Percentiles rank a stretch among this genome's conserved stretches.
These are phyloP conservation scores for Listronotus oregonensis DNA, from an alignment of 1,140 invertebrate genomes.

Conservation along the genomic window DNA sequence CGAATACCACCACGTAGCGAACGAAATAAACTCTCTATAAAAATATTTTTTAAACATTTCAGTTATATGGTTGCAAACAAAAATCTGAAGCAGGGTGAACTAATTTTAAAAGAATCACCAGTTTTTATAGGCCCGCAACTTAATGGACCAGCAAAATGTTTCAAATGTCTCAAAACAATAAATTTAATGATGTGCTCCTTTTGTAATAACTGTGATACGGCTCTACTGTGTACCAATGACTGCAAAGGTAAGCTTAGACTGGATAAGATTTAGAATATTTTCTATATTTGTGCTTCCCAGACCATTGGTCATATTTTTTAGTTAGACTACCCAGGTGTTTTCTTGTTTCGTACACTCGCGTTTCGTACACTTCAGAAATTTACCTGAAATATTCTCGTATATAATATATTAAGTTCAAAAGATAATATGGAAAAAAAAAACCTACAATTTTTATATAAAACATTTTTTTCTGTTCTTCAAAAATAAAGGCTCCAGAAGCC, in stretches of 20 bases:
- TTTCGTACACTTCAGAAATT: too few relatives aligned
- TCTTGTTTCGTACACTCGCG: too few relatives aligned
- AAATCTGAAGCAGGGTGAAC: constrained; percentile 73
- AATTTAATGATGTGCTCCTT: constrained; percentile 23
- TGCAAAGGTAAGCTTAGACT: constrained; percentile 55
- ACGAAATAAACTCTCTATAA: too few relatives aligned
- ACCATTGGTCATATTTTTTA: constrained; percentile 69
- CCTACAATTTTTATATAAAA: too few relatives aligned
- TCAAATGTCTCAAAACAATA: constrained; percentile 26
- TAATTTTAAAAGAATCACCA: constrained; percentile 74
- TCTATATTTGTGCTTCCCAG: constrained; percentile 56
- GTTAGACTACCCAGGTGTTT: too few relatives aligned
- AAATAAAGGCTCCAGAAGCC: too few relatives aligned
- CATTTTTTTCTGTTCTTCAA: too few relatives aligned
- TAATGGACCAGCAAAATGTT: constrained; percentile 41
- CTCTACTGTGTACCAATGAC: constrained; percentile 63
- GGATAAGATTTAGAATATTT: not conserved
- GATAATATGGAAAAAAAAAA: too few relatives aligned
- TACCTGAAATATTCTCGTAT: too few relatives aligned
- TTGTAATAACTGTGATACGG: constrained; percentile 26
- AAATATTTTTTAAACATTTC: too few relatives aligned
- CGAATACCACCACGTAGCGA: too few relatives aligned
- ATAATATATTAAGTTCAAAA: too few relatives aligned
- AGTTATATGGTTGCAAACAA: constrained; percentile 70
- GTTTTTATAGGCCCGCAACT: constrained; percentile 71